Percentiles rank a stretch among this genome's conserved stretches.
These are phyloP conservation scores for Orchesella cincta DNA, from an alignment of 1,140 invertebrate species.

Conservation along the genomic window DNA sequence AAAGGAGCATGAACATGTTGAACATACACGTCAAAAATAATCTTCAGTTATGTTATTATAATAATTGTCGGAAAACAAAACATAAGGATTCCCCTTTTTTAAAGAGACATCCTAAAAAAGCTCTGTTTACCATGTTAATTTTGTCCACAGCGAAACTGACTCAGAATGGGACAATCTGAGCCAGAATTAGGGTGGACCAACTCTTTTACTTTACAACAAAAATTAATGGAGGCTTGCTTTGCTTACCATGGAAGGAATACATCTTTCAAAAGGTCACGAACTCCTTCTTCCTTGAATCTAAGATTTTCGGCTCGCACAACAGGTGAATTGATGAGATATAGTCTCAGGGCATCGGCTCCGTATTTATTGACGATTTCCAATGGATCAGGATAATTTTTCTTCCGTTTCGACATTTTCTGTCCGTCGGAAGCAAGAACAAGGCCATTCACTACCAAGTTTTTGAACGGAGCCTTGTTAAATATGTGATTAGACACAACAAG, in stretches of 20 bases:
- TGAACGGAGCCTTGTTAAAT: conserved; percentile 96
- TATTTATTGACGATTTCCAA: conserved; percentile 87
- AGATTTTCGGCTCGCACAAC: conserved; percentile 96
- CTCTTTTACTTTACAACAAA: background rate
- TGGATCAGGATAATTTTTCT: conserved; percentile 98
- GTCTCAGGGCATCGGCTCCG: conserved; percentile 92
- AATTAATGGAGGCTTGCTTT: background rate
- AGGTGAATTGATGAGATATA: conserved; percentile 98
- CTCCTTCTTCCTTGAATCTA: conserved; percentile 95
- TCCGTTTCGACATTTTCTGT: conserved; percentile 99
- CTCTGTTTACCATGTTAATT: too few relatives aligned
- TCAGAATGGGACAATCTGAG: background rate
- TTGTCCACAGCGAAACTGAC: conserved; percentile 43
- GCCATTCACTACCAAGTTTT: conserved; percentile 95
- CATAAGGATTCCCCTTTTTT: background rate
- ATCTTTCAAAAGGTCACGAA: conserved; percentile 93
- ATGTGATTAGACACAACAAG: conserved; percentile 93
- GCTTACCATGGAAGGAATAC: conserved; percentile 90
- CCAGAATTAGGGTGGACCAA: conserved; percentile 41
- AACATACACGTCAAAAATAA: background rate
- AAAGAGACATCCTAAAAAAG: too few relatives aligned
- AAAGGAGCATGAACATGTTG: background rate
- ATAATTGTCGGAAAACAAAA: conserved; percentile 12
- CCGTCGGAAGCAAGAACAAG: conserved; percentile 93
- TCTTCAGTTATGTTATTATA: too few relatives aligned